Evolutionary conservation across 2,888 invertebrate species (phyloP).

Genomic region (Atrina japonica): DNA sequence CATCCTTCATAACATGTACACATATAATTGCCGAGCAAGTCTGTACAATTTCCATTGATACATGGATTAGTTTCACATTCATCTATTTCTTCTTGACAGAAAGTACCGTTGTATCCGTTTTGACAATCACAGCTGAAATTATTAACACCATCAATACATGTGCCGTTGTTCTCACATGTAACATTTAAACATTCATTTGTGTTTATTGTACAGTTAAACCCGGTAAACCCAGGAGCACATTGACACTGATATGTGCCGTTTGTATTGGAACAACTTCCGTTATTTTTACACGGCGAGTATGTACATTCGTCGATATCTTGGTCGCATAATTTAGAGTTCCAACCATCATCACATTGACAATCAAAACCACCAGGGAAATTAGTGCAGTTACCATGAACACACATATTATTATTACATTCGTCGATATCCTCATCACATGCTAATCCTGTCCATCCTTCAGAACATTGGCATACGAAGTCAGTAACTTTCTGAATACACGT

Average conservation of each 20-base stretch:
- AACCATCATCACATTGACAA: slow-evolving; percentile 87
- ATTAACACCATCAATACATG: slow-evolving; percentile 18
- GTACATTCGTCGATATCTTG: slow-evolving; percentile 69
- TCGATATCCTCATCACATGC: slow-evolving; percentile 93
- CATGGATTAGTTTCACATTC: slow-evolving; percentile 81
- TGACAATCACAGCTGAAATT: slow-evolving; percentile 83
- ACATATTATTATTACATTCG: slow-evolving; percentile 84
- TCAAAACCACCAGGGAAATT: slow-evolving; percentile 10
- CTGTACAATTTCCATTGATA: slow-evolving; percentile 80
- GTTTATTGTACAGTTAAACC: slow-evolving; percentile 15
- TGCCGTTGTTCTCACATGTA: slow-evolving; percentile 32
- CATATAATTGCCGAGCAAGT: slow-evolving; percentile 41
- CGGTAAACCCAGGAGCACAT: slow-evolving; percentile 82
- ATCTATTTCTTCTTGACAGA: slow-evolving; percentile 84
- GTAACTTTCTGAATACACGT: slow-evolving; percentile 8
- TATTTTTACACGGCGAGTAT: slow-evolving; percentile 16
- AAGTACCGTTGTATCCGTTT: slow-evolving; percentile 89
- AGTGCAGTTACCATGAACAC: slow-evolving; percentile 8
- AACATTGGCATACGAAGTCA: slow-evolving; percentile 84
- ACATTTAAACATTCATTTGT: slow-evolving; percentile 25
- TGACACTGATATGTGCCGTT: slow-evolving; percentile 83
- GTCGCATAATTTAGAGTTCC: slow-evolving; percentile 89
- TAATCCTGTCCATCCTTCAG: slow-evolving; percentile 91
- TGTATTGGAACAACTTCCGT: slow-evolving; percentile 10
- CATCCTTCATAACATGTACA: slow-evolving; percentile 90